Percentiles rank a stretch among this genome's conserved stretches.
Evolutionary conservation across 2,888 invertebrate genomes (phyloP).

Genomic region (Tridacna crocea): DNA sequence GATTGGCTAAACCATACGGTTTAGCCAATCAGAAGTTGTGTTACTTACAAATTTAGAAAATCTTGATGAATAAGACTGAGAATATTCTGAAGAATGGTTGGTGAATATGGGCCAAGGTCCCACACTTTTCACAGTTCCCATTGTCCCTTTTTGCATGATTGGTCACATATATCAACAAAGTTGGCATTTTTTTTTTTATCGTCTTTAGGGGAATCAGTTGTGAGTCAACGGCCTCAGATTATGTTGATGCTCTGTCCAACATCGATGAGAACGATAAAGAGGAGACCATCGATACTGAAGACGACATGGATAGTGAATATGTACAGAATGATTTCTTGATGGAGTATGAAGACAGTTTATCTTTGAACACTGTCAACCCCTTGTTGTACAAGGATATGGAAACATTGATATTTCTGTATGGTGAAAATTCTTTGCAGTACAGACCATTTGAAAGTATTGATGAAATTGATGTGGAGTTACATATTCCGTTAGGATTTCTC

Average conservation of each 20-base stretch:
- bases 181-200: not conserved
- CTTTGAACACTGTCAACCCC: slow-evolving; percentile 43
- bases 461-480: slow-evolving; percentile 77
- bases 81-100: no score
- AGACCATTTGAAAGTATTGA: slow-evolving; percentile 73
- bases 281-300: slow-evolving; percentile 52
- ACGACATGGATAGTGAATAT: slow-evolving; percentile 23
- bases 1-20: no score
- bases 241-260: slow-evolving; percentile 69
- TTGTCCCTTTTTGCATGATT: no score
- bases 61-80: no score
- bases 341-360: slow-evolving; percentile 37
- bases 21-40: no score
- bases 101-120: no score
- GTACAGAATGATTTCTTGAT: slow-evolving; percentile 18
- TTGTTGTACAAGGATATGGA: slow-evolving; percentile 71
- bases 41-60: no score
- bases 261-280: slow-evolving; percentile 61
- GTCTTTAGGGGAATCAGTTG: slow-evolving; percentile 59
- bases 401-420: slow-evolving; percentile 64
- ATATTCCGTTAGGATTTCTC: slow-evolving; percentile 61
- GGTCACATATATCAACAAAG: no score
- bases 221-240: slow-evolving; percentile 67
- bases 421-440: slow-evolving; percentile 66
- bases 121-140: no score